Evolutionary conservation across 2,797 vertebrate genomes (phyloP).

Genomic region (Cetoscarus ocellatus): DNA sequence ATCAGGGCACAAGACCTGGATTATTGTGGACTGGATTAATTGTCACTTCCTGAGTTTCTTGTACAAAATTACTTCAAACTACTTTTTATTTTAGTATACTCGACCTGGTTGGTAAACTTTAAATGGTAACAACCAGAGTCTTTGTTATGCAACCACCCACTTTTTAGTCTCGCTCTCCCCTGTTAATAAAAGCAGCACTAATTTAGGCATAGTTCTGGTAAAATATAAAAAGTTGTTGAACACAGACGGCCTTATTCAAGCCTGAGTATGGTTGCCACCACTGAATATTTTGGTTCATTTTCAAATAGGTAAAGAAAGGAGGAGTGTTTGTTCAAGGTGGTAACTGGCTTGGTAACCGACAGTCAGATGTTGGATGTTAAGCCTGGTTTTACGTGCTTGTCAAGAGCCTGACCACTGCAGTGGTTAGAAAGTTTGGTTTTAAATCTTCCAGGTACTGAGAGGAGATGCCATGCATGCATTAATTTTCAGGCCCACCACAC

Average conservation of each 20-base stretch:
- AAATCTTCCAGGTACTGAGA: slow-evolving; percentile 76
- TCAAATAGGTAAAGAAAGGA: slow-evolving; percentile 69
- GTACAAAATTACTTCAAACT: slow-evolving; percentile 7
- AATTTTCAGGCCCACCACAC: slow-evolving; percentile 72
- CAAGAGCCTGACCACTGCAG: slow-evolving; percentile 69
- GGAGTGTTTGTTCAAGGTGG: slow-evolving; percentile 75
- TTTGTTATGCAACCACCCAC: slow-evolving; percentile 35
- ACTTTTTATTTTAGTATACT: neutral
- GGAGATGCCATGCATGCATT: slow-evolving; percentile 76
- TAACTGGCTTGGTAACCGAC: slow-evolving; percentile 68
- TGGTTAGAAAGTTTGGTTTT: slow-evolving; percentile 69
- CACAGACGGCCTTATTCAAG: slow-evolving; percentile 64
- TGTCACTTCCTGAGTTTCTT: neutral
- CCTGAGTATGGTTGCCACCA: slow-evolving; percentile 57
- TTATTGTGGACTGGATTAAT: no score
- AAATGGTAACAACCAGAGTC: slow-evolving; percentile 17
- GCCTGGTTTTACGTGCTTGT: slow-evolving; percentile 65
- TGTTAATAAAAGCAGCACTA: slow-evolving; percentile 65
- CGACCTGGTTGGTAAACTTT: slow-evolving; percentile 12
- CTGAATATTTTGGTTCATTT: slow-evolving; percentile 76
- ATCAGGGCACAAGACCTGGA: no score
- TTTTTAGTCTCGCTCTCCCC: slow-evolving; percentile 39
- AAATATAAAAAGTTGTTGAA: slow-evolving; percentile 56
- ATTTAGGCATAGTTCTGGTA: slow-evolving; percentile 63
- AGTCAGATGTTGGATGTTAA: slow-evolving; percentile 74